Percentiles rank a stretch among this genome's conserved stretches.
Evolutionary conservation across 2,888 invertebrate species (phyloP).

Genomic region (Rhagonycha lutea): DNA sequence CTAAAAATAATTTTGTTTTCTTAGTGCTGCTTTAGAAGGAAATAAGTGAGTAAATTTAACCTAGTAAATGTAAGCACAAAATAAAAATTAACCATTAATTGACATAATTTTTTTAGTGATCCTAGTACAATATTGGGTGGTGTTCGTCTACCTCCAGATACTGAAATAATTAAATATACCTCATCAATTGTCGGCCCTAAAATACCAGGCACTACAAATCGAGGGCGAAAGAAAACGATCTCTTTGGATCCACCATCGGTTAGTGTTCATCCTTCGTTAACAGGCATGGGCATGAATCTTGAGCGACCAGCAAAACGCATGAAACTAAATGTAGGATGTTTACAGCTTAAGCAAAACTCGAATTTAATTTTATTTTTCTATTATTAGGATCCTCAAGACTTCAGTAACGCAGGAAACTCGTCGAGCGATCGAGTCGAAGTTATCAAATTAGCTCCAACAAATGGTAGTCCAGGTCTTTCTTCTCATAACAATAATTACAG

Average conservation of each 20-base stretch:
- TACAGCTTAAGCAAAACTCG: slow-evolving; percentile 35
- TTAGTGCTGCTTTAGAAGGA: slow-evolving; percentile 74
- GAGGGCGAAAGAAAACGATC: slow-evolving; percentile 87
- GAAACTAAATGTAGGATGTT: slow-evolving; percentile 48
- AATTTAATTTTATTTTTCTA: slow-evolving; percentile 6
- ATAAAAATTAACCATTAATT: not conserved
- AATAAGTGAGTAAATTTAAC: slow-evolving; percentile 59
- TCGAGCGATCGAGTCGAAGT: slow-evolving; percentile 78
- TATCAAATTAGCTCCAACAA: slow-evolving; percentile 76
- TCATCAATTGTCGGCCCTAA: slow-evolving; percentile 86
- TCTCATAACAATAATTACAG: slow-evolving; percentile 35
- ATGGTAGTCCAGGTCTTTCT: slow-evolving; percentile 52
- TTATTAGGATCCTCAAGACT: slow-evolving; percentile 43
- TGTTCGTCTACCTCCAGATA: slow-evolving; percentile 83
- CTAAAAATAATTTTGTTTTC: slow-evolving; percentile 31
- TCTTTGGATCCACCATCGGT: slow-evolving; percentile 77
- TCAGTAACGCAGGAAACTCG: slow-evolving; percentile 41
- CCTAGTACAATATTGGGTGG: slow-evolving; percentile 82
- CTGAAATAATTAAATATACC: slow-evolving; percentile 89
- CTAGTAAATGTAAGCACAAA: not conserved
- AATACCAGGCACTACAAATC: slow-evolving; percentile 81
- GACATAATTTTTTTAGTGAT: slow-evolving; percentile 61
- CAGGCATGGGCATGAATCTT: slow-evolving; percentile 55
- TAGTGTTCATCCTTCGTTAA: slow-evolving; percentile 60
- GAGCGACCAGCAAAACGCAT: slow-evolving; percentile 56